Percentiles rank a stretch among this genome's conserved stretches.
Conservation (phyloP, 2,113 vertebrate genomes). For the Catharus bicknelli region DNA sequence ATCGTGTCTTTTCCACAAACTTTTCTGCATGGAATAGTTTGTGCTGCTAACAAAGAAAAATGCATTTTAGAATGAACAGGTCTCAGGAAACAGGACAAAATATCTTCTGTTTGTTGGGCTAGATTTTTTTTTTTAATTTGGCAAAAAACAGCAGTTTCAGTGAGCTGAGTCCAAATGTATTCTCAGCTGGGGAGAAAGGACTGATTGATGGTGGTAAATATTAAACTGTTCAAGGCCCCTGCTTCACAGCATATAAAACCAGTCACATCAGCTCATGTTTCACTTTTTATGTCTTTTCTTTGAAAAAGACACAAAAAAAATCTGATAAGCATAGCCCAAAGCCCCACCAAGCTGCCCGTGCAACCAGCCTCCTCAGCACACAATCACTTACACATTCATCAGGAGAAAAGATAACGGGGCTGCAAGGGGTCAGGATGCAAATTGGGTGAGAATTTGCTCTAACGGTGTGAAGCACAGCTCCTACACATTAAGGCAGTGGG, state of each 20-base stretch:
- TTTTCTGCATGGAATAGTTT: not conserved
- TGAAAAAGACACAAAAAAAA: conserved; percentile 7
- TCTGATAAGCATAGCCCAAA: not conserved
- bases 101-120: not conserved
- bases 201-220: conserved; percentile 59
- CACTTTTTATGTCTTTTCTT: conserved; percentile 55
- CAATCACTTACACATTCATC: not conserved
- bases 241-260: conserved; percentile 60
- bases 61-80: not conserved
- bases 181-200: conserved; percentile 47
- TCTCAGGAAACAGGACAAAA: not conserved
- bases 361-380: not conserved
- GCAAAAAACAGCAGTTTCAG: not conserved
- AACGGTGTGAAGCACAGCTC: not conserved
- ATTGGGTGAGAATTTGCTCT: conserved; percentile 2
- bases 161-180: conserved; percentile 19
- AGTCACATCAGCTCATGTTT: conserved; percentile 58
- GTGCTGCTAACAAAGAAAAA: not conserved
- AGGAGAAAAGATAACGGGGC: not conserved
- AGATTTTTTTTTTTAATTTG: not conserved
- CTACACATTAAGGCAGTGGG: not conserved
- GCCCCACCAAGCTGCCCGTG: not conserved
- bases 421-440: conserved; percentile 11
- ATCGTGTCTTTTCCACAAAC: not conserved
- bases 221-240: conserved; percentile 41